Conservation (phyloP, 2,797 vertebrate genomes). For the Pangasius mekongensis region DNA sequence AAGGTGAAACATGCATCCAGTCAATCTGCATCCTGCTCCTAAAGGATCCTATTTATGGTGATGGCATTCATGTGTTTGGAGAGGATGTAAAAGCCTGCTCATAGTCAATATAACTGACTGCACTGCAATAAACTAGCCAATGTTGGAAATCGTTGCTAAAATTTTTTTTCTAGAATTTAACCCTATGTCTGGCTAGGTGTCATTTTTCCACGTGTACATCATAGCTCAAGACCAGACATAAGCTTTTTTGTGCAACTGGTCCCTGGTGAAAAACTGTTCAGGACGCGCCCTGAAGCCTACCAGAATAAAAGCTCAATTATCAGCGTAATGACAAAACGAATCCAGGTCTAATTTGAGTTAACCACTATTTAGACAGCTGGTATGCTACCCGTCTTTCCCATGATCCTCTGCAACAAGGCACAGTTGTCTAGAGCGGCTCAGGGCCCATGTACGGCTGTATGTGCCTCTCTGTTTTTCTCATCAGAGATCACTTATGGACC, state of each 20-base stretch:
- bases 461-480: constrained; percentile 21
- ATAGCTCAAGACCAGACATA: neutral
- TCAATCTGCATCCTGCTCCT: neutral
- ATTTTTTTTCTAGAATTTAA: neutral
- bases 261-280: neutral
- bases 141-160: neutral
- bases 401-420: neutral
- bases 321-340: neutral
- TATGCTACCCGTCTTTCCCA: neutral
- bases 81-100: neutral
- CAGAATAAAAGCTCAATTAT: constrained; percentile 2
- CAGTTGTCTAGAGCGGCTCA: neutral
- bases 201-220: neutral
- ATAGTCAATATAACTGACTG: neutral
- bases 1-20: neutral
- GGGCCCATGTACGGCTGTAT: constrained; percentile 34
- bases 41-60: neutral
- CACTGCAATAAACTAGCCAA: neutral
- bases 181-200: neutral
- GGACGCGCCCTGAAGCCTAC: no score
- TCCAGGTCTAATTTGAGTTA: neutral
- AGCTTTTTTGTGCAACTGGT: neutral
- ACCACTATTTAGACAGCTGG: constrained; percentile 1
- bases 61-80: neutral
- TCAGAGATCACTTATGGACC: constrained; percentile 33